A percentile compares a stretch with the other conserved stretches of the same genome.
These are phyloP conservation scores for human (Homo sapiens) DNA, from an alignment of 2,113 vertebrate species.

Conservation along the genomic window GRCh38 chr11:38799501-38800000, in stretches of 20 bases:
- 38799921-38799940: neutral
- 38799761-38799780: neutral
- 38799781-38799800: neutral
- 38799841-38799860: neutral
- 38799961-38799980: neutral
- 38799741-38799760: neutral
- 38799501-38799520: neutral
- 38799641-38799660: neutral
- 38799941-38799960: neutral
- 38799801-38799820: neutral
- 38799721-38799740: neutral
- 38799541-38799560: neutral
- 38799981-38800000: rapidly evolving
- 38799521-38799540: neutral
- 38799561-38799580: neutral
- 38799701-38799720: neutral
- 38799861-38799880: neutral
- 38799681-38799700: neutral
- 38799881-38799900: neutral
- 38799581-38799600: rapidly evolving
- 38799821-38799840: neutral
- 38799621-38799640: neutral
- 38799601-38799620: neutral
- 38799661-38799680: neutral
- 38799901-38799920: neutral